phyloP scores from a whole-genome alignment of 2,113 vertebrate species.

The Columba livia region DNA sequence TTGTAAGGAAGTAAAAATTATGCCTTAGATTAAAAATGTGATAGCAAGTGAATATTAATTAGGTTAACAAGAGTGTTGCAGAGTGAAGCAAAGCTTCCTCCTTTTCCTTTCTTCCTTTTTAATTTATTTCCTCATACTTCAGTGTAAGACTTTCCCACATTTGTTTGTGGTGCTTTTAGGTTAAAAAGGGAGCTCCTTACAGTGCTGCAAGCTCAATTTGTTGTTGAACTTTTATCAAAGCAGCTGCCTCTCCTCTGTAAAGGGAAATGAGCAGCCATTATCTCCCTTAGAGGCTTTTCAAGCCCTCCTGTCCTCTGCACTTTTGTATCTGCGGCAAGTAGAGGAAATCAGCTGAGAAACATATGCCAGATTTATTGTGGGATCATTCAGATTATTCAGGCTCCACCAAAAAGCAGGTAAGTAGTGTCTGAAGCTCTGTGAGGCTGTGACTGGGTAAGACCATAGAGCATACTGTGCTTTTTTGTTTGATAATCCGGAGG shows the following conservation, averaged over 20 bases:
- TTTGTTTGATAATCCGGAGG: not conserved
- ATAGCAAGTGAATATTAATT: not conserved
- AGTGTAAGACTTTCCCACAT: not conserved
- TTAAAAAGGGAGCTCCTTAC: not conserved
- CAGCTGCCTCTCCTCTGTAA: not conserved
- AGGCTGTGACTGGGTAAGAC: not conserved
- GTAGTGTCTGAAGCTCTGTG: not conserved
- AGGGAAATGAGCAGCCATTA: not conserved
- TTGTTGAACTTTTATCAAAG: not conserved
- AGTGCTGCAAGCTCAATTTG: not conserved
- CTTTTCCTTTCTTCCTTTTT: not conserved
- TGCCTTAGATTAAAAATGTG: not conserved
- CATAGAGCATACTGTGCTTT: rapidly evolving
- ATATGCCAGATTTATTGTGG: not conserved
- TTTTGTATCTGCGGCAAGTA: not conserved
- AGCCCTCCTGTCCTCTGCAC: not conserved
- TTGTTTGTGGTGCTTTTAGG: not conserved
- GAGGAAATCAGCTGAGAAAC: not conserved
- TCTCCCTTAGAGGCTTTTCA: not conserved
- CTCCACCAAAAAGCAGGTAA: not conserved
- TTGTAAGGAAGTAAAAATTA: not conserved
- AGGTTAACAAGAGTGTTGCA: not conserved
- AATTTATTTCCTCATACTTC: not conserved
- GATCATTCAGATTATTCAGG: not conserved
- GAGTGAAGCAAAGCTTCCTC: not conserved